Percentiles rank a stretch among this genome's conserved stretches.
Evolutionary conservation across 2,888 invertebrate species (phyloP).

Genomic region (Ormyrus rosae): DNA sequence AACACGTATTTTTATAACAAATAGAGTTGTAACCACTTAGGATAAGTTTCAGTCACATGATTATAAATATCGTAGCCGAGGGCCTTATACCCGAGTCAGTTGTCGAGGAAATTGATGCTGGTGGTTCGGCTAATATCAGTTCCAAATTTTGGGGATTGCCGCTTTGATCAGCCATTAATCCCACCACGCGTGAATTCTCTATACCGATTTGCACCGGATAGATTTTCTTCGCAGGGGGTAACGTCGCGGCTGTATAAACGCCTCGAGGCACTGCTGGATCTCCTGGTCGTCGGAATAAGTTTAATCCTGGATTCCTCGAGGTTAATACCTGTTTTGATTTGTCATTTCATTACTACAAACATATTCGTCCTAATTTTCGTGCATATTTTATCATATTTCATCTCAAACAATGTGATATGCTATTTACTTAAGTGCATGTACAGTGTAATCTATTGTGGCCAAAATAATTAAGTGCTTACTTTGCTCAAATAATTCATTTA

Average conservation of each 20-base stretch:
- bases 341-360: slow-evolving; percentile 51
- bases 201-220: slow-evolving; percentile 52
- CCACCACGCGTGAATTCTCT: slow-evolving; percentile 53
- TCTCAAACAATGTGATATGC: slow-evolving; percentile 12
- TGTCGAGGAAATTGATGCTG: slow-evolving; percentile 59
- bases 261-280: slow-evolving; percentile 54
- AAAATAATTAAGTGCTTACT: slow-evolving; percentile 22
- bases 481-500: neutral
- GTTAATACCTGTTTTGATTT: slow-evolving; percentile 67
- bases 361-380: slow-evolving; percentile 34
- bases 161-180: slow-evolving; percentile 67
- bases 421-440: slow-evolving; percentile 9
- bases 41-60: slow-evolving; percentile 57
- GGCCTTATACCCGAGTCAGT: slow-evolving; percentile 62
- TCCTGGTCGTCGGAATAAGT: slow-evolving; percentile 58
- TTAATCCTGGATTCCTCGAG: slow-evolving; percentile 64
- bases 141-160: slow-evolving; percentile 71
- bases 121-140: slow-evolving; percentile 69
- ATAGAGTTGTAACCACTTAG: slow-evolving; percentile 44
- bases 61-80: slow-evolving; percentile 61
- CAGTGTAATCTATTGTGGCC: neutral
- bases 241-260: slow-evolving; percentile 57
- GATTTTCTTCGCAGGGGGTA: slow-evolving; percentile 47
- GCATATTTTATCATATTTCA: neutral
- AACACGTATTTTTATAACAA: slow-evolving; percentile 41